Conservation (phyloP, 2,113 vertebrate species). For the Platichthys flesus region DNA sequence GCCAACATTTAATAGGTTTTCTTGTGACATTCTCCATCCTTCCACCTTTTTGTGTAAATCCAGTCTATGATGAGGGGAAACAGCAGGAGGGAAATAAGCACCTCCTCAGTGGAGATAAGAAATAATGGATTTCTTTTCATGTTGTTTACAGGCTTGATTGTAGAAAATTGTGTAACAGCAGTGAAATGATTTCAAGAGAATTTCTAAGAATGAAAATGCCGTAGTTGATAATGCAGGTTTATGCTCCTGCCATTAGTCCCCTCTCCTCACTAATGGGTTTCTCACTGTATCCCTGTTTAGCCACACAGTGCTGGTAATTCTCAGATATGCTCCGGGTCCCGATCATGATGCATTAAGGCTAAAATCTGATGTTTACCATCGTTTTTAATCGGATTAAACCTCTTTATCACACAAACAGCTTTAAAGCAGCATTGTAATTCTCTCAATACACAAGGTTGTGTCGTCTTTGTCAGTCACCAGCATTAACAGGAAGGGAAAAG, state of each 20-base stretch:
- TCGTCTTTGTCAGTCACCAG: background rate
- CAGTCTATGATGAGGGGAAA: too few relatives aligned
- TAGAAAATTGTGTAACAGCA: background rate
- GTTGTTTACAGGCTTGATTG: background rate
- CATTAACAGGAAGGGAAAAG: background rate
- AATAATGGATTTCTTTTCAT: background rate
- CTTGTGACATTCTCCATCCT: background rate
- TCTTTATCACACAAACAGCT: background rate
- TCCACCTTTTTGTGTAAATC: too few relatives aligned
- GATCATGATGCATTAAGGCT: background rate
- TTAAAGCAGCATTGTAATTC: slow-evolving; percentile 4
- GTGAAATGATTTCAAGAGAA: background rate
- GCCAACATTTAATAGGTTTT: too few relatives aligned
- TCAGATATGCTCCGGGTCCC: background rate
- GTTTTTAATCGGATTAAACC: slow-evolving; percentile 4
- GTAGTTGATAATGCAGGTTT: too few relatives aligned
- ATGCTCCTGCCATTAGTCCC: background rate
- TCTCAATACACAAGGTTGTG: background rate
- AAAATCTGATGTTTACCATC: background rate
- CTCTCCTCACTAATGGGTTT: background rate
- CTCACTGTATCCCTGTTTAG: background rate
- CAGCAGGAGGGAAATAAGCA: too few relatives aligned
- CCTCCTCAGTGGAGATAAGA: too few relatives aligned
- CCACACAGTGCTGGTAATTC: background rate
- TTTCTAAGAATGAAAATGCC: background rate